Base-by-base conservation (phyloP, 2,113 vertebrate genomes). In the Oncorhynchus nerka region DNA sequence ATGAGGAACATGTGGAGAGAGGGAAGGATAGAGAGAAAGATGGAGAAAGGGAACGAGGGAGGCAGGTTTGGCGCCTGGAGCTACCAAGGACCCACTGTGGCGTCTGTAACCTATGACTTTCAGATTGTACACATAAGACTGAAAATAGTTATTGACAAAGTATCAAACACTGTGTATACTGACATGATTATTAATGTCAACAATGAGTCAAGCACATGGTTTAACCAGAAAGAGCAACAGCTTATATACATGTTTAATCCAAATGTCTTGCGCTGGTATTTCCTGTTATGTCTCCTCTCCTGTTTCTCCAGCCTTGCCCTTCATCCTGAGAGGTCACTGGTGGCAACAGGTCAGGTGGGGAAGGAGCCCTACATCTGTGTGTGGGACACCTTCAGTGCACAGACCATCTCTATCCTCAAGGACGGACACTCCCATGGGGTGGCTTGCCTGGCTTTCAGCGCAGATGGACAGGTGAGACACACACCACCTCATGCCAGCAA, bases 271-370 rank as follows among this genome's bases (percentile, higher is more conserved):
- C 26, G 1, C 34, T 12, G 39, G 9, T 12, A 32, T 24, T 30
- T 1, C 30, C 66, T 68, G 26, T 55, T 32, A 24, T 71, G 20
- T 28, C 69, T 16, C 11, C 69, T 51, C 22, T 51, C 62, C 65
- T 4, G 15, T 2, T 0, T 32, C 86, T 87, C 70, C 93, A 99
- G 97, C 93, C 94, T 99, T 65, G 97, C 97, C 66, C 88, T 99
- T 85, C 97, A 99, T 70, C 97, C 97, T 0, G 96, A 98, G 87
- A 96, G 95, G 93, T 95, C 93, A 74, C 89, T 98, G 55, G 96
- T 99, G 81, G 97, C 97, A 20, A 98, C 97, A 0, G 97, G 97
- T 71, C 97, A 99, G 87, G 97, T 99, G 75, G 97, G 97, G 48
- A 98, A 97, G 89, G 97, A 98, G 16, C 97, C 97, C 1, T 98